A percentile compares a stretch with the other conserved stretches of the same genome.
These are phyloP conservation scores for Thunnus maccoyii DNA, from an alignment of 2,113 vertebrate species.

Conservation along the genomic window DNA sequence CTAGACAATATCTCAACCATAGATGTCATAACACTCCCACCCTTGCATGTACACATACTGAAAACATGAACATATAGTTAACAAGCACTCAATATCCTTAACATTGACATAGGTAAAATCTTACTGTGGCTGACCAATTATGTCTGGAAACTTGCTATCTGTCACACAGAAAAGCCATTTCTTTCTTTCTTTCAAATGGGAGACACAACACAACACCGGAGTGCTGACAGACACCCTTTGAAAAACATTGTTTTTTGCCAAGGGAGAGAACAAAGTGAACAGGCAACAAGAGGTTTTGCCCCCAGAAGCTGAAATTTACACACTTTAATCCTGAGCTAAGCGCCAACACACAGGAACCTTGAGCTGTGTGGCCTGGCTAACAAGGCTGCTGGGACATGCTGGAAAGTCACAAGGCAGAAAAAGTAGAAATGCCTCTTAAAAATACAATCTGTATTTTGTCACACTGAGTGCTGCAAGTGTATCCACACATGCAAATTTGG, in stretches of 20 bases:
- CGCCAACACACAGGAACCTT: constrained; percentile 50
- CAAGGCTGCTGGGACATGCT: constrained; percentile 59
- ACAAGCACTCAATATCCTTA: not conserved
- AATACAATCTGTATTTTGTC: constrained; percentile 36
- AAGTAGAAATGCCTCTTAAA: constrained; percentile 23
- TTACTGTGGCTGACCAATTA: not conserved
- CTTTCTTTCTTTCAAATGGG: constrained; percentile 12
- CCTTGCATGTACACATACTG: not conserved
- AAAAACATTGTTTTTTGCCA: constrained; percentile 38
- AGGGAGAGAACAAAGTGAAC: constrained; percentile 58
- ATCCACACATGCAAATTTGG: constrained; percentile 32
- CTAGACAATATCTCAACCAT: not conserved
- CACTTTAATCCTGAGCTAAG: constrained; percentile 68
- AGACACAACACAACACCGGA: constrained; percentile 22
- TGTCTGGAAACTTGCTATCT: not conserved
- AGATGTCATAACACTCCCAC: not conserved
- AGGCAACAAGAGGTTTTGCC: constrained; percentile 39
- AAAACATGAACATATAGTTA: not conserved
- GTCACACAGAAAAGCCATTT: not conserved
- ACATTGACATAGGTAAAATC: not conserved
- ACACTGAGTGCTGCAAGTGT: constrained; percentile 1
- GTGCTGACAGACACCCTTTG: constrained; percentile 42
- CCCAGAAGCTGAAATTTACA: constrained; percentile 61
- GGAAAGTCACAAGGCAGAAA: constrained; percentile 48
- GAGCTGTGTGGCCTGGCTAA: constrained; percentile 61